phyloP scores from a whole-genome alignment of 2,888 invertebrate genomes.

The Eretmocerus hayati region DNA sequence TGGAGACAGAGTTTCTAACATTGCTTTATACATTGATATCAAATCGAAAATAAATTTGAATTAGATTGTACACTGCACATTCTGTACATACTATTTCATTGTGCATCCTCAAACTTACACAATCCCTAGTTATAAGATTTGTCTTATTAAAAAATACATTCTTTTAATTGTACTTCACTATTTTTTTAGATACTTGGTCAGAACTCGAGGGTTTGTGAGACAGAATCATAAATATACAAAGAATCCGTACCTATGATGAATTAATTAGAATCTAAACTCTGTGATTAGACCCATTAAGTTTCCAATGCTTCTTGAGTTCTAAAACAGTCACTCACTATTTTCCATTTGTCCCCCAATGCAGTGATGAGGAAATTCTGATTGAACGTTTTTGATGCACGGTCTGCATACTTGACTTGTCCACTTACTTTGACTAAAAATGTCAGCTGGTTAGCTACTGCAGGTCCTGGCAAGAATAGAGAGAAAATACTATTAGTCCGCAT shows the following conservation, averaged over 20 bases:
- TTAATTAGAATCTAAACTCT: too few species aligned
- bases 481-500: too few species aligned
- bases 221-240: too few species aligned
- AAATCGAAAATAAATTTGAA: conserved; percentile 37
- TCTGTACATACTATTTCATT: too few species aligned
- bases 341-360: conserved; percentile 86
- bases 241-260: too few species aligned
- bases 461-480: conserved; percentile 51
- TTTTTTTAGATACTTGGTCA: too few species aligned
- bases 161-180: too few species aligned
- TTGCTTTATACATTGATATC: conserved; percentile 46
- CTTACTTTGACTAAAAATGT: conserved; percentile 79
- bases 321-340: conserved; percentile 84
- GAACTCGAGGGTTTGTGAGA: too few species aligned
- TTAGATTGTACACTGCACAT: conserved; percentile 14
- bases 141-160: too few species aligned
- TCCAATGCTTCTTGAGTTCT: conserved; percentile 59
- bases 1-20: conserved; percentile 42
- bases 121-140: too few species aligned
- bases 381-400: conserved; percentile 59
- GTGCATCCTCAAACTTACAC: too few species aligned
- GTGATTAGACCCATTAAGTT: too few species aligned
- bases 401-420: conserved; percentile 70
- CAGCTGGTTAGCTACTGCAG: conserved; percentile 67
- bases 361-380: conserved; percentile 84